A percentile compares a stretch with the other conserved stretches of the same genome.
Conservation (phyloP, 2,888 invertebrate genomes). For the Melanostoma scalare region DNA sequence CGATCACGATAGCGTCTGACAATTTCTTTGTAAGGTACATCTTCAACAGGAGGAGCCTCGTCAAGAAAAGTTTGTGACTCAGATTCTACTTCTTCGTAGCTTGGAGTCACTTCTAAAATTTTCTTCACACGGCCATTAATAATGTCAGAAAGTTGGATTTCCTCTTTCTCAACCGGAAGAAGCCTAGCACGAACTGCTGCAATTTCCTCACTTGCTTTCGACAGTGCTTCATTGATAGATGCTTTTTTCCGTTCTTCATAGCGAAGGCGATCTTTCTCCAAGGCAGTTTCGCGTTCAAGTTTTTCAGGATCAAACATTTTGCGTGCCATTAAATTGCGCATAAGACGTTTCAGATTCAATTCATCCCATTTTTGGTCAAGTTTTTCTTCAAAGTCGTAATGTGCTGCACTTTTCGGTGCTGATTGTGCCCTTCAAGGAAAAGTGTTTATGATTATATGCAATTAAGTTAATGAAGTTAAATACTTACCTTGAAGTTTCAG, state of each 20-base stretch:
- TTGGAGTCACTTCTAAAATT: conserved; percentile 74
- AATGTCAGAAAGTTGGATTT: conserved; percentile 78
- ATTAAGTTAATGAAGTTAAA: background rate
- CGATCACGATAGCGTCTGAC: conserved; percentile 78
- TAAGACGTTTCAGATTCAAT: conserved; percentile 86
- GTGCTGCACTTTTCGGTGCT: conserved; percentile 68
- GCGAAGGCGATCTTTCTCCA: conserved; percentile 87
- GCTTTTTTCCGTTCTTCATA: conserved; percentile 80
- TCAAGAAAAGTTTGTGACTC: conserved; percentile 74
- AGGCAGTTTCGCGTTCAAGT: conserved; percentile 84
- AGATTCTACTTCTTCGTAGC: conserved; percentile 74
- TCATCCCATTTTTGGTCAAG: conserved; percentile 85
- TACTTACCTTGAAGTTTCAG: conserved; percentile 71
- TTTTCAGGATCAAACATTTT: conserved; percentile 80
- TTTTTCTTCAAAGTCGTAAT: conserved; percentile 75
- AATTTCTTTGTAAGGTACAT: conserved; percentile 79
- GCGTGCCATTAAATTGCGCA: conserved; percentile 80
- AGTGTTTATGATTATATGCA: background rate
- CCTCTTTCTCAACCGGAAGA: conserved; percentile 82
- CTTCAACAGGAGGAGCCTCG: conserved; percentile 74
- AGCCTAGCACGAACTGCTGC: conserved; percentile 79
- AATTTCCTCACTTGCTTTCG: conserved; percentile 77
- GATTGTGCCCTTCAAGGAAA: conserved; percentile 72
- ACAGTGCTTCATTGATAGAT: conserved; percentile 76
- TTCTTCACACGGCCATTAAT: conserved; percentile 75